Base-by-base conservation (phyloP, 1,140 invertebrate genomes). In the Zaprionus camerounensis region DNA sequence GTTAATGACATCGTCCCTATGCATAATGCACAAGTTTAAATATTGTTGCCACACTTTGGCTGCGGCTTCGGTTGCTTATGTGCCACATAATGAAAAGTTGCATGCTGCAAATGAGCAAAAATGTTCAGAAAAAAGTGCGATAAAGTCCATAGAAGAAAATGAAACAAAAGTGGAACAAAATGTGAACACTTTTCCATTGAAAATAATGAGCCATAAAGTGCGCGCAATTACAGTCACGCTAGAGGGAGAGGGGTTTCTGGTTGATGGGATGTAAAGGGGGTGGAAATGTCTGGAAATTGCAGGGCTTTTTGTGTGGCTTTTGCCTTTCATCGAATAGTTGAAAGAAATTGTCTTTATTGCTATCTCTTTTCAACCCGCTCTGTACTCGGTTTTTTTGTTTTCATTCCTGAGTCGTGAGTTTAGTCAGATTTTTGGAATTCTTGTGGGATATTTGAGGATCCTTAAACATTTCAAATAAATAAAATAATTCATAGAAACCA, bases 141-240 rank as follows among this genome's bases (percentile, higher is more conserved):
- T 12, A 38, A 17, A 34, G 15, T 26, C 15, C 17, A 36, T 49
- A n/a, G 15, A 36, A 38, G 15, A 36, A 46, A 4, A 5, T 9
- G 11, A 12, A 71, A 76, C 46, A 31, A 55, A 70, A 70, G 53
- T 58, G 51, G 34, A 31, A 53, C 44, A 56, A 67, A 76, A 72
- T 73, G 70, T 49, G 58, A 63, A 63, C 58, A 55, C 28, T 68
- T 76, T 84, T 81, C 68, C 82, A 84, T 81, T 81, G 82, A 65
- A 76, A 84, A 81, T 84, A 84, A 84, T 81, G 82, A 78, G 78
- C 75, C 78, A 85, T 75, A 85, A 84, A 84, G 82, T 85, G 78
- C 69, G 61, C 71, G 74, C 74, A 76, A 74, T 84, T 81, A 85
- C 66, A 78, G 74, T 68, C 36, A 26, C 38, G 22, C 49, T 13